These are phyloP conservation scores for Darevskia nairensis DNA, from an alignment of 2,797 vertebrate genomes.

Conservation along the genomic window DNA sequence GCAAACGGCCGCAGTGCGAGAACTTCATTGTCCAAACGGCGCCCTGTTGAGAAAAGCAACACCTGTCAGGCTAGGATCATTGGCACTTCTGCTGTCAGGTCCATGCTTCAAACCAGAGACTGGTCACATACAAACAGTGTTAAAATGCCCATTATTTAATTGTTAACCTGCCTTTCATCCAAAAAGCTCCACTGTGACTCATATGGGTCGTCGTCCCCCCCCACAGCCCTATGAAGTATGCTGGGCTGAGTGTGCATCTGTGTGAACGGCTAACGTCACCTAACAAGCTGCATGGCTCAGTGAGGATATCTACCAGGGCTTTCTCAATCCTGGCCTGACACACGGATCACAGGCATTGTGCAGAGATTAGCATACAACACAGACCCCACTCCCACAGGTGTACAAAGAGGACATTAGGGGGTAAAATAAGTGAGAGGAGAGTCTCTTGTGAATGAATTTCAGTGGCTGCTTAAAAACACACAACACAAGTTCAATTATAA, in stretches of 20 bases:
- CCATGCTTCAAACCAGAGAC: not conserved
- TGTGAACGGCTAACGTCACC: too few species aligned
- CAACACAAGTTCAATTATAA: not conserved
- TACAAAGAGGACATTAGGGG: too few species aligned
- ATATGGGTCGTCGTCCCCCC: not conserved
- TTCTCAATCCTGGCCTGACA: not conserved
- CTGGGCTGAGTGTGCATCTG: too few species aligned
- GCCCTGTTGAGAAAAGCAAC: conserved; percentile 79
- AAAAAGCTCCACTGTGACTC: not conserved
- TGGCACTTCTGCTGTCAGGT: not conserved
- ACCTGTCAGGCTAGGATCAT: too few species aligned
- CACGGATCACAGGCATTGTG: not conserved
- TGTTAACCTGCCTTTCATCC: not conserved
- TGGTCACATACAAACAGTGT: too few species aligned
- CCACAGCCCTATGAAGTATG: not conserved
- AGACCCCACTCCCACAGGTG: not conserved
- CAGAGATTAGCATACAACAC: not conserved
- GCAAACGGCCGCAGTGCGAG: conserved; percentile 95
- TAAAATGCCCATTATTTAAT: not conserved
- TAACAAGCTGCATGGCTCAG: not conserved
- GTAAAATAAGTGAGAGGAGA: not conserved
- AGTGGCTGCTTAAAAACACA: too few species aligned
- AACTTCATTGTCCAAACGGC: conserved; percentile 99
- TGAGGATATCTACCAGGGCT: not conserved
- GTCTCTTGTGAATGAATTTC: too few species aligned